Evolutionary conservation across 2,888 invertebrate species (phyloP), one percentile per base, ranked within the genome.

Genomic region (Uloborus plumipes): DNA sequence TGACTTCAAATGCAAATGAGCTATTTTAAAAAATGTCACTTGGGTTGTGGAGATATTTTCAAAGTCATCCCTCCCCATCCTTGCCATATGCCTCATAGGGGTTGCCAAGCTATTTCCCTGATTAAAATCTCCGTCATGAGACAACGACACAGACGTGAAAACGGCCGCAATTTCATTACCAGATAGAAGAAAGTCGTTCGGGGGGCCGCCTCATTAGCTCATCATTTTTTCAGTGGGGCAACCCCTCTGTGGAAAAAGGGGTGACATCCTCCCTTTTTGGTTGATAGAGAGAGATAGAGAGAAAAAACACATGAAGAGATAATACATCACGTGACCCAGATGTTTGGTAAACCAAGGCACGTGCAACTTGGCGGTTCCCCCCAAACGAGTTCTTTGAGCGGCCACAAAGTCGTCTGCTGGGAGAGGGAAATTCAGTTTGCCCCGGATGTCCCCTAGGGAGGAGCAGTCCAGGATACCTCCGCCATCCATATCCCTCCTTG

Each of bases 291-390:
- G n/a, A n/a, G 47, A 39, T 47, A n/a, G 49, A 47, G 16, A 61
- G 2, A 59, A 62, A 39, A 39, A 22, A 53, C 16, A 16, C 62
- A 73, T 72, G 50, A 67, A 51, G 53, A 80, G 67, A 74, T 75
- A 75, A 71, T 71, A 22, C 55, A 59, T 65, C 81, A 82, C 75
- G 71, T 82, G 81, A 82, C 75, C 75, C 71, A 82, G 76, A 82
- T 82, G 81, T 76, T 82, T 82, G 81, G 81, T 82, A 82, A 82
- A 82, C 81, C 81, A 71, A 62, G 81, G 70, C 81, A 82, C 81
- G 81, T 82, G 81, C 70, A 31, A 55, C 31, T 62, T 53, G 62
- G 39, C 26, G 66, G 61, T 49, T 67, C 22, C 47, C 70, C 59
- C 79, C 31, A 59, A 70, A 70, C 74, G 80, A 81, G 64, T 70